Evolutionary conservation across 1,140 invertebrate genomes (phyloP).

Genomic region (Eueides isabella): DNA sequence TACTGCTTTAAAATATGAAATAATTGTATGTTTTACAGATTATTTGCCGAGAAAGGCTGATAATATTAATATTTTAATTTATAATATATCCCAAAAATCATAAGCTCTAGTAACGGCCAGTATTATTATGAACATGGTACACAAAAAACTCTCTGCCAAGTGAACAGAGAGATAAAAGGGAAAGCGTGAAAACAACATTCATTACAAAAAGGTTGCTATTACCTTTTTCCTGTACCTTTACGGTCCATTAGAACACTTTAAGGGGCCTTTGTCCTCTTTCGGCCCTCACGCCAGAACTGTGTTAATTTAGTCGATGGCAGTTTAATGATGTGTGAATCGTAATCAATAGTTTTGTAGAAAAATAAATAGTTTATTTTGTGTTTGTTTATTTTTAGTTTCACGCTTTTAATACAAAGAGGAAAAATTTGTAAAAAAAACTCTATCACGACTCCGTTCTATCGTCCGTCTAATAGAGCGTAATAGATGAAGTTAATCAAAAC

Average conservation of each 20-base stretch:
- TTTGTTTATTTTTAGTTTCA: background rate
- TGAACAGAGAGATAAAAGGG: background rate
- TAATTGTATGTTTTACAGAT: no score
- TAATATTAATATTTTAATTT: no score
- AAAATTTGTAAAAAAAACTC: no score
- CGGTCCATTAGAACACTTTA: slow-evolving; percentile 28
- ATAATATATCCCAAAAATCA: no score
- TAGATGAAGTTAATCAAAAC: no score
- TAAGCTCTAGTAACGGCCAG: no score
- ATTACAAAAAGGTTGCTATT: slow-evolving; percentile 3
- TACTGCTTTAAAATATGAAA: no score
- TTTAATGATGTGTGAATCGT: slow-evolving; percentile 50
- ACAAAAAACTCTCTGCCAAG: slow-evolving; percentile 1
- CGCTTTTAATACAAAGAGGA: no score
- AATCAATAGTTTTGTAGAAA: slow-evolving; percentile 40
- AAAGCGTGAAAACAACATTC: background rate
- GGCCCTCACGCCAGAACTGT: slow-evolving; percentile 35
- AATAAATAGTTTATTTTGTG: background rate
- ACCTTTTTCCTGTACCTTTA: slow-evolving; percentile 30
- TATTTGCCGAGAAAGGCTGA: no score
- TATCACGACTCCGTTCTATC: no score
- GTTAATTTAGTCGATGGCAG: slow-evolving; percentile 42
- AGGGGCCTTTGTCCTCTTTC: slow-evolving; percentile 24
- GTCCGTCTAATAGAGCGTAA: no score
- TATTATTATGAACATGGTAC: no score